Evolutionary conservation across 2,113 vertebrate genomes (phyloP), one percentile per base, ranked within the genome.

Genomic region (Percina caprodes): DNA sequence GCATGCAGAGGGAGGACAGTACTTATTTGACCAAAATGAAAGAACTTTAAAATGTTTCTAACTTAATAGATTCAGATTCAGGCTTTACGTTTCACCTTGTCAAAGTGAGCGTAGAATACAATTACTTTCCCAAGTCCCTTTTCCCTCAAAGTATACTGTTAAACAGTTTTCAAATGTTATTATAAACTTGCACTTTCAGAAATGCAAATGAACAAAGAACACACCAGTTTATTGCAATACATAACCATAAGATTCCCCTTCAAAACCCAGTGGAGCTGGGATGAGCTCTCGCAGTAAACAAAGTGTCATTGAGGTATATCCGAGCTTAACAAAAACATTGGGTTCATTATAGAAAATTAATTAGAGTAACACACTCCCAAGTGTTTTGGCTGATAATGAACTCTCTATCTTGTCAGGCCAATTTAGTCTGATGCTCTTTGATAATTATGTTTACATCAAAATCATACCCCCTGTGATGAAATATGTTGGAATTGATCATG

Each of bases 331-430:
- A 93, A 94, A 94, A 95, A 94, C 89, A 92, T 81, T 39, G 86
- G 82, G 86, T 93, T 95, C 93, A 95, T 94, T 94, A 95, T 90
- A 92, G 92, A 92, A 94, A 94, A 95, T 94, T 93, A 95, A 95
- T 96, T 95, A 94, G 93, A 92, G 87, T 86, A 92, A 91, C 88
- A 88, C 91, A 88, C 89, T 94, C 93, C 94, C 94, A 88, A 93
- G 94, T 93, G 93, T 90, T 93, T 94, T 92, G 87, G 87, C 90
- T 94, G 93, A 95, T 95, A 94, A 96, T 95, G 93, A 95, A 95
- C 92, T 93, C 88, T 90, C 88, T 92, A 84, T 93, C 92, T 94
- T 93, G 86, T 94, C 91, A 91, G 89, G 91, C 90, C 92, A 94
- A 90, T 92, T 93, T 92, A 93, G 86, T 91, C 86, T 83, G 86